Percentiles rank a stretch among this genome's conserved stretches.
These are phyloP conservation scores for Vollenhovia emeryi DNA, from an alignment of 1,140 invertebrate species.

Conservation along the genomic window DNA sequence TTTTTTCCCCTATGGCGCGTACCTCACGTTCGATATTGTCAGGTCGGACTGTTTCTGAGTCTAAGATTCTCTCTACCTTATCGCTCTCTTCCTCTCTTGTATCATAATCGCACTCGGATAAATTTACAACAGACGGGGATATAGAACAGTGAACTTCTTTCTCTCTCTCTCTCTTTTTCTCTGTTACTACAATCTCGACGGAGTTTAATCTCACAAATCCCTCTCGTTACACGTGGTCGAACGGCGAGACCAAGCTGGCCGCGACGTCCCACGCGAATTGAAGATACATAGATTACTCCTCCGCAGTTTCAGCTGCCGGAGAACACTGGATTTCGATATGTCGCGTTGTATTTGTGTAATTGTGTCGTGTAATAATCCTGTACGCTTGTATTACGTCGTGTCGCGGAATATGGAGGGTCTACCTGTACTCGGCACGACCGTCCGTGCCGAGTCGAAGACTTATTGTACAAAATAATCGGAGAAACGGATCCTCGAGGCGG, in stretches of 20 bases:
- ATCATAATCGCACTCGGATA: conserved; percentile 42
- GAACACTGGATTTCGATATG: conserved; percentile 78
- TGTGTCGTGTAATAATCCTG: conserved; percentile 65
- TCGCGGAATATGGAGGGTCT: conserved; percentile 66
- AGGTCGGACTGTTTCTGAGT: conserved; percentile 74
- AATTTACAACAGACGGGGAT: conserved; percentile 70
- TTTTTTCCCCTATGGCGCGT: conserved; percentile 70
- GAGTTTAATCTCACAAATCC: conserved; percentile 61
- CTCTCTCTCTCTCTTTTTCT: conserved; percentile 12
- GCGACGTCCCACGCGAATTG: conserved; percentile 51
- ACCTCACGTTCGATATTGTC: conserved; percentile 80
- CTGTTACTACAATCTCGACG: conserved; percentile 62
- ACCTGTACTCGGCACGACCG: conserved; percentile 1
- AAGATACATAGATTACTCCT: conserved; percentile 67
- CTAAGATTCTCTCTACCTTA: conserved; percentile 61
- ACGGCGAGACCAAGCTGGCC: conserved; percentile 46
- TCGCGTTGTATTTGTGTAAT: conserved; percentile 63
- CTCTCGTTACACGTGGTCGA: conserved; percentile 53
- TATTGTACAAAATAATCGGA: conserved; percentile 34
- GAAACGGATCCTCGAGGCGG: neutral
- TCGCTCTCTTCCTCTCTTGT: neutral
- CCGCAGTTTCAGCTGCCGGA: conserved; percentile 46
- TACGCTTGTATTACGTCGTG: conserved; percentile 44
- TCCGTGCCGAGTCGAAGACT: neutral
- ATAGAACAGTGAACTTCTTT: conserved; percentile 62